Evolutionary conservation across 2,113 vertebrate species (phyloP).

Genomic region (Gymnobelideus leadbeateri): DNA sequence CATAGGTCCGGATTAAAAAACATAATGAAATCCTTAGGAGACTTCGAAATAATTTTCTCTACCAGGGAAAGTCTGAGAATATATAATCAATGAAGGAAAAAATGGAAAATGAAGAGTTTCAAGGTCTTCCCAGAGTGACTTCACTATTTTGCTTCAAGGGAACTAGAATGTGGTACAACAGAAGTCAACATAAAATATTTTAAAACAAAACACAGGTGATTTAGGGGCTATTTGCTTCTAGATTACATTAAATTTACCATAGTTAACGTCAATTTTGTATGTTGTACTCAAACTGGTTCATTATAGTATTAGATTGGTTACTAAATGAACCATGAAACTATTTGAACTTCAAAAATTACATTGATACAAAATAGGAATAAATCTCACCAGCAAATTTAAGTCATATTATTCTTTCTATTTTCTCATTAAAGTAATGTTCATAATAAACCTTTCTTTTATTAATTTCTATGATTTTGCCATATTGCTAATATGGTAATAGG

Average conservation of each 20-base stretch:
- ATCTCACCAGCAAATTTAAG: constrained; percentile 22
- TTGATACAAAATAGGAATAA: constrained; percentile 21
- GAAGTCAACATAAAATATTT: constrained; percentile 45
- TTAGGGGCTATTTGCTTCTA: background rate
- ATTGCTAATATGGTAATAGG: background rate
- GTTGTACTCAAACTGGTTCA: background rate
- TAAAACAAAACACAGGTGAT: constrained; percentile 1
- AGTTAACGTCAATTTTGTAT: background rate
- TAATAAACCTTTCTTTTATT: constrained; percentile 22
- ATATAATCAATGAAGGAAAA: background rate
- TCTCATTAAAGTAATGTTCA: constrained; percentile 18
- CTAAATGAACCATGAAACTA: constrained; percentile 19
- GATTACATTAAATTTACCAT: background rate
- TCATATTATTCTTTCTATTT: constrained; percentile 28
- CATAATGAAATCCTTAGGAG: background rate
- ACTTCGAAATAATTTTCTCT: background rate
- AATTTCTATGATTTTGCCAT: constrained; percentile 3
- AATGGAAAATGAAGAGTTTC: background rate
- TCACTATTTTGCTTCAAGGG: constrained; percentile 7
- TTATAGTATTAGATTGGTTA: constrained; percentile 33
- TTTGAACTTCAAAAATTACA: constrained; percentile 30
- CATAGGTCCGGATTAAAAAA: background rate
- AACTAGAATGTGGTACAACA: constrained; percentile 26
- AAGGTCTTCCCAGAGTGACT: background rate
- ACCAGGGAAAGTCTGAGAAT: background rate